Percentiles rank a stretch among this genome's conserved stretches.
Evolutionary conservation across 2,888 invertebrate genomes (phyloP).

Genomic region (Orchesellides sinensis): DNA sequence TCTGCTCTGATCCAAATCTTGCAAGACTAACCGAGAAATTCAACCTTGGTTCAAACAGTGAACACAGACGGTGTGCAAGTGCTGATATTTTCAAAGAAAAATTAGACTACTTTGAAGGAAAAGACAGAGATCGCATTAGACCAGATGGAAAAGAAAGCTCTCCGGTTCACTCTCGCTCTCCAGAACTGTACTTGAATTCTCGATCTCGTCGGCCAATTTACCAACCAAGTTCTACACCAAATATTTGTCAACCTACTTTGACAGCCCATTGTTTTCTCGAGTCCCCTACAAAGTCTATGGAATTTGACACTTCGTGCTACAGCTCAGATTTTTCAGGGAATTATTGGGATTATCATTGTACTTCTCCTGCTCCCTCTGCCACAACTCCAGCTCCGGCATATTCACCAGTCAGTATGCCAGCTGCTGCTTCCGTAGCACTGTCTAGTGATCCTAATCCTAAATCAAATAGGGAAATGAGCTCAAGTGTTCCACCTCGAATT

Average conservation of each 20-base stretch:
- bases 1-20: slow-evolving; percentile 74
- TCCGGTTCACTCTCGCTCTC: slow-evolving; percentile 68
- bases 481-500: slow-evolving; percentile 58
- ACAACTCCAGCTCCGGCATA: slow-evolving; percentile 46
- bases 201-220: slow-evolving; percentile 73
- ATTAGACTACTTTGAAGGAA: slow-evolving; percentile 65
- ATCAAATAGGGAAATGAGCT: slow-evolving; percentile 62
- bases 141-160: slow-evolving; percentile 74
- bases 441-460: slow-evolving; percentile 56
- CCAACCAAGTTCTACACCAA: slow-evolving; percentile 73
- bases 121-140: slow-evolving; percentile 50
- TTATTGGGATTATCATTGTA: slow-evolving; percentile 70
- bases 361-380: slow-evolving; percentile 59
- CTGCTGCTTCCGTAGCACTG: slow-evolving; percentile 38
- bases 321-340: slow-evolving; percentile 70
- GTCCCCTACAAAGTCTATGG: slow-evolving; percentile 71
- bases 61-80: slow-evolving; percentile 70
- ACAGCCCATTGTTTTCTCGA: slow-evolving; percentile 74
- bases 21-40: slow-evolving; percentile 71
- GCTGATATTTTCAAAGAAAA: slow-evolving; percentile 73
- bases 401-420: slow-evolving; percentile 12
- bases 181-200: slow-evolving; percentile 72
- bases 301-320: slow-evolving; percentile 68
- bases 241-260: slow-evolving; percentile 74
- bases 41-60: slow-evolving; percentile 36